Base-by-base conservation (phyloP, 1,140 invertebrate genomes). In the Adoxophyes honmai region DNA sequence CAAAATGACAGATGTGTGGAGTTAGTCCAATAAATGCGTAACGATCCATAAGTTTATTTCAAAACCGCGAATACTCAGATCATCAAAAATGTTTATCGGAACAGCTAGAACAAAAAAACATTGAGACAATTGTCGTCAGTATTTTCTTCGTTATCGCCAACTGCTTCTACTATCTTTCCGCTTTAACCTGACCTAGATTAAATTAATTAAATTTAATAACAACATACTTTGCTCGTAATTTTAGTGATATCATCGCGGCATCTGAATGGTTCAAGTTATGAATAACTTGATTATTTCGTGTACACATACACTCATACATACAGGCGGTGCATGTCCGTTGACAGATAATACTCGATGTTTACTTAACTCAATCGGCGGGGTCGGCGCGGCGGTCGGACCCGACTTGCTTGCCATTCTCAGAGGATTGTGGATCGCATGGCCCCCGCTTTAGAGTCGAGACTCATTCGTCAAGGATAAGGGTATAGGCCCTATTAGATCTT, bases 301-400 rank as follows among this genome's bases (percentile, higher is more conserved):
- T 73, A 66, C 67, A 72, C 66, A 73, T 67, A 76, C 68, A 78
- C 72, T 66, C 60, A 55, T 59, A 68, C 59, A 68, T 59, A 61
- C 56, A 68, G 60, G 61, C 70, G 66, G 65, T 84, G 78, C 77
- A 79, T 86, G 79, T 78, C 81, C 81, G 86, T 86, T 88, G 81
- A 86, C 86, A 88, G 86, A 88, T 88, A 88, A 88, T 88, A 86
- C 81, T 86, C 81, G 64, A 81, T 88, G 83, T 88, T 88, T 88
- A 86, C 86, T 85, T 86, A 86, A 88, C 85, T 82, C 79, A 76
- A 84, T 75, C 74, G 81, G 60, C 77, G 77, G 79, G 73, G 81
- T 85, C 81, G 80, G 62, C 64, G 62, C 59, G 66, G 62, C 70
- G 61, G 57, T 66, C 21, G 21, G 2, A 61, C 63, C 67, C 68